Percentiles rank a stretch among this genome's conserved stretches.
Evolutionary conservation across 2,113 vertebrate species (phyloP).

Genomic region (Xyliphius kryptos): DNA sequence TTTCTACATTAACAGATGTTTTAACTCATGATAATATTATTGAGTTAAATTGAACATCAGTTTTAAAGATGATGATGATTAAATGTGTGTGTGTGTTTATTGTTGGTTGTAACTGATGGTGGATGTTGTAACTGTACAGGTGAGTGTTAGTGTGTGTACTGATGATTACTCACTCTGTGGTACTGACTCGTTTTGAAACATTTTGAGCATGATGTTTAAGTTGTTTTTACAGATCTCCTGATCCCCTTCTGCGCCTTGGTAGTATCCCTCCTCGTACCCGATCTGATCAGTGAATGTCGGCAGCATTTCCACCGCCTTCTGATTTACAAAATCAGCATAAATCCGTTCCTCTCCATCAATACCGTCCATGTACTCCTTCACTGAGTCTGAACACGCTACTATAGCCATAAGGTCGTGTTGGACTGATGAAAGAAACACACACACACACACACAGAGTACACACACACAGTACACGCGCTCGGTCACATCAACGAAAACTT

Average conservation of each 20-base stretch:
- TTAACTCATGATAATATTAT: too few relatives aligned
- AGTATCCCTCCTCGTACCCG: rapidly evolving
- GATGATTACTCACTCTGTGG: constrained; percentile 25
- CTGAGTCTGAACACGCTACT: not conserved
- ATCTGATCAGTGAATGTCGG: constrained; percentile 22
- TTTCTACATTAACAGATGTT: too few relatives aligned
- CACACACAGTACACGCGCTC: not conserved
- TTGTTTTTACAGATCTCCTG: not conserved
- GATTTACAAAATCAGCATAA: constrained; percentile 30
- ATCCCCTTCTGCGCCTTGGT: rapidly evolving
- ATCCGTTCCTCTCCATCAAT: constrained; percentile 34
- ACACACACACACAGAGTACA: not conserved
- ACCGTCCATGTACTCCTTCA: not conserved
- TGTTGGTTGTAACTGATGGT: not conserved
- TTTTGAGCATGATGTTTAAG: rapidly evolving
- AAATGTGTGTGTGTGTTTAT: not conserved
- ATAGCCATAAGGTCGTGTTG: not conserved
- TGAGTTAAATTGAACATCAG: too few relatives aligned
- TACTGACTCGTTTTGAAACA: constrained; percentile 1
- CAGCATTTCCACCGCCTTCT: not conserved
- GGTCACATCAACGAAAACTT: too few relatives aligned
- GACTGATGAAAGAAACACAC: not conserved
- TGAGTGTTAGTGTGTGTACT: not conserved
- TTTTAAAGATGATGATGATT: not conserved
- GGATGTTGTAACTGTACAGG: not conserved